Evolutionary conservation across 2,888 invertebrate genomes (phyloP), one percentile per base, ranked within the genome.

Genomic region (Allophyes oxyacanthae): DNA sequence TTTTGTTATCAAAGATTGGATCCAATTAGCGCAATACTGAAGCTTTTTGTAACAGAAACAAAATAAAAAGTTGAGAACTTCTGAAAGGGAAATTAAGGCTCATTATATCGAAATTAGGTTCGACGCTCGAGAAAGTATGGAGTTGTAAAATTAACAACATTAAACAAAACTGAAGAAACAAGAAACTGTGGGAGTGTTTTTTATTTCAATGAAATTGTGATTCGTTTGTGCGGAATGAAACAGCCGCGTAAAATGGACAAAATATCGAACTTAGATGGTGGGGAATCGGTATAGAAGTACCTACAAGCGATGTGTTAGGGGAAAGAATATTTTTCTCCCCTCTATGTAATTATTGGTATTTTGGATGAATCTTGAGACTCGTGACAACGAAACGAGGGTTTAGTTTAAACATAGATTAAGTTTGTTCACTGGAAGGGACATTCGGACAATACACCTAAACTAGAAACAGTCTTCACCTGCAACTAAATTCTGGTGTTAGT

Each of bases 301-400:
- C 1, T 28, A 28, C 68, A 62, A 68, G 61, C 63, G 50, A 64
- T 74, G 75, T 77, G 79, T 80, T 77, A 74, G 86, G 88, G 85
- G 37, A 82, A 73, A 81, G 79, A 72, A 77, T 77, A 81, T 77
- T 70, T 51, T 76, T 69, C 73, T 80, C 86, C 83, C 90, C 88
- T 88, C 87, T 77, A 76, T 77, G 81, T 85, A 88, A 90, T 90
- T 87, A 88, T 87, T 83, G 82, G 77, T 80, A 82, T 85, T 90
- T 89, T 88, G 79, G 83, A 79, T 78, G 73, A 85, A 85, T 87
- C 87, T 86, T 83, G 79, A 84, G 83, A 82, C 58, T 68, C 38
- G 52, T 42, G 53, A 61, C 53, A 41, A 50, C n/a, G 41, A 37
- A 15, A 25, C 11, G 34, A 43, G 77, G 69, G 63, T 52, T 4